A percentile compares a stretch with the other conserved stretches of the same genome.
Conservation (phyloP, 2,113 vertebrate genomes). For the Hepsetus odoe region DNA sequence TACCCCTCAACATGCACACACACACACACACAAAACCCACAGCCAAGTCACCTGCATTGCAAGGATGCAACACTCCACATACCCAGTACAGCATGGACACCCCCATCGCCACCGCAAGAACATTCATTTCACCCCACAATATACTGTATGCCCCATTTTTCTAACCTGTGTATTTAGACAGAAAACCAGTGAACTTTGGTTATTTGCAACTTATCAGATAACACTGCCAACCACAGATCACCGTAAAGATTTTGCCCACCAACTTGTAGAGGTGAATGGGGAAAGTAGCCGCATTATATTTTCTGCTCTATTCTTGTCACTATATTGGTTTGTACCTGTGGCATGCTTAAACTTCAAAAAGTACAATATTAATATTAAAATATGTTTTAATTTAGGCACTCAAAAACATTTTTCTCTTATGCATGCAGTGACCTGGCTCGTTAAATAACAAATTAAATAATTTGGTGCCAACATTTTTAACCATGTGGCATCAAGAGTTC, state of each 20-base stretch:
- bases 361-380: no score
- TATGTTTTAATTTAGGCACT: no score
- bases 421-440: no score
- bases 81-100: conserved; percentile 46
- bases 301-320: no score
- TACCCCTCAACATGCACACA: neutral
- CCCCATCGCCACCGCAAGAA: conserved; percentile 52
- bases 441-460: no score
- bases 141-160: neutral
- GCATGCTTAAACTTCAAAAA: no score
- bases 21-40: conserved; percentile 18
- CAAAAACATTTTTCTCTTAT: no score
- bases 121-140: conserved; percentile 17
- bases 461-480: no score
- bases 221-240: conserved; percentile 11
- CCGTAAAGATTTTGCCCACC: neutral
- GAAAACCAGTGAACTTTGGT: conserved; percentile 4
- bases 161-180: neutral
- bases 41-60: conserved; percentile 4
- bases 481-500: no score
- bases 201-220: neutral
- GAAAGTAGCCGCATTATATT: no score
- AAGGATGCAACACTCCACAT: neutral
- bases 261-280: neutral
- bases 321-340: no score